Base-by-base conservation (phyloP, 2,888 invertebrate genomes). In the Tetropium fuscum region DNA sequence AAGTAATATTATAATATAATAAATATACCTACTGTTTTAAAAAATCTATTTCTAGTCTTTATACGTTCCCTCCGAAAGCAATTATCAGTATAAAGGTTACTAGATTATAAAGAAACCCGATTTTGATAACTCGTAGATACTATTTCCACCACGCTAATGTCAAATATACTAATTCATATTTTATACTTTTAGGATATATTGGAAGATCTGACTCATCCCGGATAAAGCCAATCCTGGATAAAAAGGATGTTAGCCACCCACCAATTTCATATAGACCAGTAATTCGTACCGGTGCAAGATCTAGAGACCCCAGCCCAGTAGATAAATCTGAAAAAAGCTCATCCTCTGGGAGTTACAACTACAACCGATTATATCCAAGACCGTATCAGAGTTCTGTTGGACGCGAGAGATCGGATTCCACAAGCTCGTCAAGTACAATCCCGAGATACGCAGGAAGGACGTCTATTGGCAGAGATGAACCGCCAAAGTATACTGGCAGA, bases 281-380 rank as follows among this genome's bases (percentile, higher is more conserved):
- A 22, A 59, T 70, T 6, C 69, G 75, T 59, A 73, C 76, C 18
- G 70, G 75, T 3, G 76, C 80, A 53, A 75, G 79, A 63, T 83
- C 84, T 41, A 83, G 87, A 65, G 88, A 88, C 74, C 83, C 85
- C 8, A 88, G 87, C 74, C 85, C 87, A 60, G 77, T 80, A 65
- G 84, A 74, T 10, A 69, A 70, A 64, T 67, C 73, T 3, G 78
- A 77, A 41, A 75, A 72, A 54, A 84, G 84, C 71, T 85, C 86
- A 78, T 75, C 84, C 71, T 63, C 70, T 1, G 66, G 70, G 5
- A 81, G 83, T 69, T 85, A 84, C 63, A 85, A 81, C 72, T 84
- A 84, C 71, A 80, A 78, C 45, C 84, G 86, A 77, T 74, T 87
- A 34, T 87, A 87, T 71, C 84, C 86, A 22, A 81, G 84, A 15